Base-by-base conservation (phyloP, 1,140 invertebrate species). In the Rhynchophorus ferrugineus region DNA sequence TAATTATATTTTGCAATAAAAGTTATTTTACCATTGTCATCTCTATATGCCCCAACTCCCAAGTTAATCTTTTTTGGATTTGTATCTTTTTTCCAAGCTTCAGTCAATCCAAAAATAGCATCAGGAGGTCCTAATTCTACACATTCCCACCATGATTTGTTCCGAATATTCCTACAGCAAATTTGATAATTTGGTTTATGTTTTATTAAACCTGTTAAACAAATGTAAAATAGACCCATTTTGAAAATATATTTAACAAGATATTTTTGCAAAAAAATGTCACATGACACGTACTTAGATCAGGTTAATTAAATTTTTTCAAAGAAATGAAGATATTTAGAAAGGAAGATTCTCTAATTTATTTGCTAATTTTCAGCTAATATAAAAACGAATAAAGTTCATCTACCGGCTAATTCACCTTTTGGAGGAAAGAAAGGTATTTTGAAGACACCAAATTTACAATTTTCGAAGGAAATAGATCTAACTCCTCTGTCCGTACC, bases 91-190 rank as follows among this genome's bases (percentile, higher is more conserved):
- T 97, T 98, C 71, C 80, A 99, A n/a, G 95, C 95, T 71, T 99
- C 96, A 2, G 94, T 94, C 0, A 99, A 84, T 16, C 96, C 96
- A 14, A 99, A 74, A 75, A 99, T 99, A n/a, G 91, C 85, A 82
- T 99, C 96, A 8, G 96, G 95, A 35, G 96, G 95, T 7, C 95
- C 96, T 89, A 98, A 90, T 71, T 91, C 81, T 1, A 99, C 93
- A 68, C 88, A 79, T 29, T 79, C 73, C 83, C 88, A 95, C 84
- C 85, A 91, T 58, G 86, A 78, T 70, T 99, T 99, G 24, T 98
- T 90, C 74, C 98, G n/a, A n/a, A n/a, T n/a, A n/a, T n/a, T n/a
- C n/a, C n/a, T n/a, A n/a, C n/a, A n/a, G n/a, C n/a, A n/a, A n/a
- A n/a, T n/a, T n/a, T n/a, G n/a, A n/a, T 99, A 58, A 95, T 94